Base-by-base conservation (phyloP, 2,113 vertebrate genomes). In the Spermophilus dauricus region DNA sequence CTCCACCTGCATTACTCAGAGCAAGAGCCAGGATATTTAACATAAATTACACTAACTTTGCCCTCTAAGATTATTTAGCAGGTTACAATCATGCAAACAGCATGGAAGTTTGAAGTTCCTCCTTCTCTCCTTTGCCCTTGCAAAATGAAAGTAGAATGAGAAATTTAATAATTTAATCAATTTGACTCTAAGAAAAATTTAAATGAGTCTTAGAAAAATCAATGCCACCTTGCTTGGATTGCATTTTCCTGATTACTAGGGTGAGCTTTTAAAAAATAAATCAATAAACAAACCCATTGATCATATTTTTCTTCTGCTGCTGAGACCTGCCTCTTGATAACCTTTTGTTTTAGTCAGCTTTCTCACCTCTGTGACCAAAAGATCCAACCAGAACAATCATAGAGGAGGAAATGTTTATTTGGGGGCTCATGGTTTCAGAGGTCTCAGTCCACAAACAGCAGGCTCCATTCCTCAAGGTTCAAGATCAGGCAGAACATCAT, bases 181-280 rank as follows among this genome's bases (percentile, higher is more conserved):
- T 58, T 5, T 18, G 56, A 56, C 17, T 20, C 56, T 58, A 58
- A 58, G 56, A 58, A 58, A 58, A 58, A 72, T 72, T 96, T 83
- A 53, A 94, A 73, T 53, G 20, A 86, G 48, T 72, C 24, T 24
- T 37, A 95, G 65, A 37, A 86, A 95, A 80, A 67, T 63, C 72
- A 76, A 56, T 61, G 30, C 18, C 32, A 8, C 4, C 1, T 70
- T 75, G 18, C 17, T 86, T 69, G 80, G n/a, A 81, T 45, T 86
- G 32, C 39, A 45, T 87, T 92, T 94, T 86, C 65, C 65, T 75
- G 24, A 91, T 89, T 80, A 67, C 12, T 65, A 86, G 42, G 26
- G 6, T 39, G 30, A 76, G 7, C 1, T 42, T 32, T 63, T 39
- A 53, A 13, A 18, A 61, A 32, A 13, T 58, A 58, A 58, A 58